These are phyloP conservation scores for Eriocheir sinensis DNA, from an alignment of 1,140 invertebrate species.

Conservation along the genomic window DNA sequence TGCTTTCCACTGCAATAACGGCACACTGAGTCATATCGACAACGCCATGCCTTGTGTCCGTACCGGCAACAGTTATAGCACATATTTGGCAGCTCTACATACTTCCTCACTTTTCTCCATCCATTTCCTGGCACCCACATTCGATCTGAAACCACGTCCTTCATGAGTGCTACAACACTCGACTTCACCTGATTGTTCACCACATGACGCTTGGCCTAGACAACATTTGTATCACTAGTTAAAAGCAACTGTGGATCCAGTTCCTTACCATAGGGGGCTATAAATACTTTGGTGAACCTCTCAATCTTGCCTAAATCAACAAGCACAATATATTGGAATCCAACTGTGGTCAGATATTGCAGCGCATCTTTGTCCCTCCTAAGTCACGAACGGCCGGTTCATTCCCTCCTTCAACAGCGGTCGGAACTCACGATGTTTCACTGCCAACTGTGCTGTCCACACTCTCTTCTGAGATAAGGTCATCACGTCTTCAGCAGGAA, in stretches of 20 bases:
- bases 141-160: background rate
- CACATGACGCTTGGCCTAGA: background rate
- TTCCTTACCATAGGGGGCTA: background rate
- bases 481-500: too few species aligned
- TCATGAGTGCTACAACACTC: background rate
- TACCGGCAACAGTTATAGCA: background rate
- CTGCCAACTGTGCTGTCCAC: background rate
- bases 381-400: background rate
- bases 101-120: background rate
- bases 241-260: background rate
- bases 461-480: background rate
- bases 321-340: background rate
- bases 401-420: background rate
- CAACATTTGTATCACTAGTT: background rate
- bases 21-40: background rate
- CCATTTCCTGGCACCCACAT: background rate
- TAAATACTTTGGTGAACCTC: background rate
- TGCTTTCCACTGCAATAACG: background rate
- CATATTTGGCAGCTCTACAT: background rate
- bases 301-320: background rate
- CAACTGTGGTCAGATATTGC: background rate
- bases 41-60: conserved; percentile 5
- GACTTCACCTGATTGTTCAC: background rate
- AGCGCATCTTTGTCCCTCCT: background rate
- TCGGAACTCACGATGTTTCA: background rate